Percentiles rank a stretch among this genome's conserved stretches.
Conservation (phyloP, 1,140 invertebrate genomes). For the Pogonus chalceus region DNA sequence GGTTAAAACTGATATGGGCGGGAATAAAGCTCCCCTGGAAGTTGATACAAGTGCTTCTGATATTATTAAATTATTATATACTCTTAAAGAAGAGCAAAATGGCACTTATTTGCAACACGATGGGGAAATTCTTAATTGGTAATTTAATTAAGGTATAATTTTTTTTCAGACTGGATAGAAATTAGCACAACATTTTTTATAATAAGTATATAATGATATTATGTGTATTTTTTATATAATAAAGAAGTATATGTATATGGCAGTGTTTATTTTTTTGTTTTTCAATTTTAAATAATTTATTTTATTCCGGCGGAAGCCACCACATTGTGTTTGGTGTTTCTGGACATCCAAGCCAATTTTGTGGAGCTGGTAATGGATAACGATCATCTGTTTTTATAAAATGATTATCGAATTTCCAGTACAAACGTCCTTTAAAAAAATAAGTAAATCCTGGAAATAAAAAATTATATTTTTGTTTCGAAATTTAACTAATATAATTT, state of each 20-base stretch:
- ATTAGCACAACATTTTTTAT: no score
- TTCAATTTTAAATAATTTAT: no score
- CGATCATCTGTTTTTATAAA: constrained; percentile 35
- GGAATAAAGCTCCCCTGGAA: constrained; percentile 61
- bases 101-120: constrained; percentile 70
- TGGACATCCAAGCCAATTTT: constrained; percentile 49
- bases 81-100: constrained; percentile 51
- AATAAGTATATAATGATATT: neutral
- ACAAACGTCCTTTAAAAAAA: constrained; percentile 52
- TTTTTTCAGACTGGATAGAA: neutral
- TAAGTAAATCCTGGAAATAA: constrained; percentile 42
- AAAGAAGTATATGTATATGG: neutral
- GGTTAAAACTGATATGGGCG: constrained; percentile 85
- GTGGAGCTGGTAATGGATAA: constrained; percentile 42
- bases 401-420: constrained; percentile 53
- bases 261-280: neutral
- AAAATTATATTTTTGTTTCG: no score
- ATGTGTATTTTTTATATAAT: neutral
- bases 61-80: constrained; percentile 54
- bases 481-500: no score
- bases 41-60: constrained; percentile 50
- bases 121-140: constrained; percentile 66
- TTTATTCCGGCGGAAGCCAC: neutral
- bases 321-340: constrained; percentile 17
- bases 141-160: neutral